Base-by-base conservation (phyloP, 2,113 vertebrate genomes). In the Nyctibius bracteatus region DNA sequence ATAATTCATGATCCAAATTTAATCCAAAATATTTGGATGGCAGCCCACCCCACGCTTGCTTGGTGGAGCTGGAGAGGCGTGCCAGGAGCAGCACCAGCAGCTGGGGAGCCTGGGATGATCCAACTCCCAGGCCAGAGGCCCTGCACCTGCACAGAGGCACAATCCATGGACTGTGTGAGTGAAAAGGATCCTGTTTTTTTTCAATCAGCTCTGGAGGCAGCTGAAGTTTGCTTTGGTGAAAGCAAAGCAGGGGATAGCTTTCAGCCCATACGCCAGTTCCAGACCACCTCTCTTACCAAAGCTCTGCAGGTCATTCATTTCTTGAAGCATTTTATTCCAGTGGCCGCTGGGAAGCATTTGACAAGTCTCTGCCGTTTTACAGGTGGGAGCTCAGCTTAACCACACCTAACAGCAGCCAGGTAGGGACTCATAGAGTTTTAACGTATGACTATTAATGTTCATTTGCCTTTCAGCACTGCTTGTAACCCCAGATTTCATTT, bases 1-100 rank as follows among this genome's bases (percentile, higher is more conserved):
- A 71, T 74, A 73, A 90, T 78, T 92, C 88, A 78, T 25, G 0
- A 61, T 39, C 75, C 80, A 83, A 81, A 88, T 49, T 86, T 79
- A 95, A 94, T 91, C 77, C 81, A 46, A 91, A 86, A 66, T 81
- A 91, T 67, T 94, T 96, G 91, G 93, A 62, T 27, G 65, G 44
- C 0, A 0, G 70, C 94, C 78, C 1, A 0, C 74, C 70, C 81
- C 73, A 43, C 4, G 15, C 80, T 86, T 89, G 73, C 52, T 61
- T 49, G 82, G 67, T 77, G 57, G 88, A 74, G 67, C 72, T 80
- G 88, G 51, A 66, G 68, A 46, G 14, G 61, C 0, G 0, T 81
- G 77, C 95, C 89, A 91, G 71, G 81, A 79, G 68, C 86, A 84
- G 89, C 68, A 71, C 80, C 77, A 74, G 35, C 83, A 92, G 93